Evolutionary conservation across 2,888 invertebrate genomes (phyloP), one percentile per base, ranked within the genome.

Genomic region (Plagodis pulveraria): DNA sequence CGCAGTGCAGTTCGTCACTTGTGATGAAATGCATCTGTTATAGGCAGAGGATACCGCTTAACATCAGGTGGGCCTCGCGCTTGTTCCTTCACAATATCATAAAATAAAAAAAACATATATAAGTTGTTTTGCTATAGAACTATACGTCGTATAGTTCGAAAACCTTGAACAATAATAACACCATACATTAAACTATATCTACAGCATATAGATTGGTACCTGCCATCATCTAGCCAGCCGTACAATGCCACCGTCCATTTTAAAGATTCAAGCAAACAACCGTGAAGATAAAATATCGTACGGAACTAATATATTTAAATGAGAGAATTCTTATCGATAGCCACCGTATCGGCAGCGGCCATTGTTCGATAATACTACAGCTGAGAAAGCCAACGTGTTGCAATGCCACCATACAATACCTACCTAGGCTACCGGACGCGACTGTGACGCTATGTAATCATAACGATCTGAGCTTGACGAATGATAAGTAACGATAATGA

Each of bases 261-360:
- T 36, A 38, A 42, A 42, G 11, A 50, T 43, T 44, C 36, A 32
- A 44, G n/a, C 40, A 7, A 53, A 58, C 8, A 47, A 8, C 50
- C 59, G 50, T 59, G 50, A 59, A 49, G 51, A 12, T 55, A 59
- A 50, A 40, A 55, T 59, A 59, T 55, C 59, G 38, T 38, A 55
- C 34, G 59, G 59, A 59, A 59, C 59, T 48, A 48, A 32, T 58
- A 45, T 55, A 55, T 59, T 55, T 40, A 59, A 59, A 59, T 59
- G 33, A 55, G 59, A 59, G 55, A 44, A 40, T 36, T 59, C 54
- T 54, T 47, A 55, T 59, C 50, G 50, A 55, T 55, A 46, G 34
- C 42, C 50, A 54, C 6, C 52, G 49, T 45, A 36, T 43, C 54
- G 59, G 49, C 40, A 44, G 43, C 48, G 52, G 36, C 45, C 52